Percentiles rank a stretch among this genome's conserved stretches.
Conservation (phyloP, 2,113 vertebrate genomes). For the Barnardius zonarius region DNA sequence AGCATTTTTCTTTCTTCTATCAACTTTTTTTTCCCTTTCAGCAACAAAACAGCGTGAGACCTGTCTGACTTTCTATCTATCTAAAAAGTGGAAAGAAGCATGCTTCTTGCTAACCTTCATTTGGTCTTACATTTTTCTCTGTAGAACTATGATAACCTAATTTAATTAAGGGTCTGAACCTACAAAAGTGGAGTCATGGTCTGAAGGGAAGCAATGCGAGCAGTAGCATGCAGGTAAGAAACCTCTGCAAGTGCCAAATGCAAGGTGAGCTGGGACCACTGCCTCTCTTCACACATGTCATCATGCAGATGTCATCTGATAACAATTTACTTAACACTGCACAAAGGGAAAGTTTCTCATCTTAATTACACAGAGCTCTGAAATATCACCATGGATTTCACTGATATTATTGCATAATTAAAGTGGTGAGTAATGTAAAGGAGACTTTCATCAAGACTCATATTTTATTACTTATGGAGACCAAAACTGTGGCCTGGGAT, state of each 20-base stretch:
- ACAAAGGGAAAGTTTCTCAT: not conserved
- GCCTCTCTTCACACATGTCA: conserved; percentile 27
- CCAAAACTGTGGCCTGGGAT: not conserved
- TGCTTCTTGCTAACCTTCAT: not conserved
- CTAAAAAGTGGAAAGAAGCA: not conserved
- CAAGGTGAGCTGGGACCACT: conserved; percentile 18
- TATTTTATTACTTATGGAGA: not conserved
- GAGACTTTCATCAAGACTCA: not conserved
- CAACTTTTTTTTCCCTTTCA: not conserved
- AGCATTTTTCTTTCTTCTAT: not conserved
- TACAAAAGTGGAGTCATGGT: not conserved
- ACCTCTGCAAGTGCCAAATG: not conserved
- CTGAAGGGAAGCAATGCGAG: not conserved
- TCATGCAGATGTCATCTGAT: conserved; percentile 4
- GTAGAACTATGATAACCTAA: not conserved
- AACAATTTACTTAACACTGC: conserved; percentile 25
- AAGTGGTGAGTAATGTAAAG: not conserved
- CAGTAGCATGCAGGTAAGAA: not conserved
- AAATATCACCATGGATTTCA: not conserved
- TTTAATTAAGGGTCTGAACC: not conserved
- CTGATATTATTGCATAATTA: not conserved
- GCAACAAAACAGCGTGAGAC: not conserved
- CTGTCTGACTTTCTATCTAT: not conserved
- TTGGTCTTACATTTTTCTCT: not conserved
- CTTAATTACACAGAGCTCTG: not conserved